Conservation (phyloP, 2,797 vertebrate genomes). For the Sebastes glaucus region DNA sequence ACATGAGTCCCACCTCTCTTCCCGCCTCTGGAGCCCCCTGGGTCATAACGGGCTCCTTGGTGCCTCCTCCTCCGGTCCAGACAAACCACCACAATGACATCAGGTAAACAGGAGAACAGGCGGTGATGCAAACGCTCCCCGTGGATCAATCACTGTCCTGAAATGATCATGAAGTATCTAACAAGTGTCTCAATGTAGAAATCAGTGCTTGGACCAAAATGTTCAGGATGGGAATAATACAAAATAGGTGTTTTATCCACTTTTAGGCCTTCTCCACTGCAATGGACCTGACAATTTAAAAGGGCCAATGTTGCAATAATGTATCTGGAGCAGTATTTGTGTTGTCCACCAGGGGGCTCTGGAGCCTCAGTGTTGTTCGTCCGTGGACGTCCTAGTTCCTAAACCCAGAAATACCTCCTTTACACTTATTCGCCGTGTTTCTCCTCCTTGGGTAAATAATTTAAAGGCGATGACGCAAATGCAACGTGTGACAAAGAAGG, state of each 20-base stretch:
- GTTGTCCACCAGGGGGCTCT: slow-evolving; percentile 45
- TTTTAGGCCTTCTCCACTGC: too few relatives aligned
- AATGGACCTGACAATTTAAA: too few relatives aligned
- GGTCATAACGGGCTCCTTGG: slow-evolving; percentile 66
- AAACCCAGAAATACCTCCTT: neutral
- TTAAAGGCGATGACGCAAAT: neutral
- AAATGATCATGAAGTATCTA: neutral
- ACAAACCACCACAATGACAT: slow-evolving; percentile 45
- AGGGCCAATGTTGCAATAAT: neutral
- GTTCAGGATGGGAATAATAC: too few relatives aligned
- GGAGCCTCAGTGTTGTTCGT: neutral
- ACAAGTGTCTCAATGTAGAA: neutral
- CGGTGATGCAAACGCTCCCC: neutral
- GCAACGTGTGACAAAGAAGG: neutral
- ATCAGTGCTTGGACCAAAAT: too few relatives aligned
- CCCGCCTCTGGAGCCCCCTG: slow-evolving; percentile 74
- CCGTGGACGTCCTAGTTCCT: fast-evolving
- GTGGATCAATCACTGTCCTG: neutral
- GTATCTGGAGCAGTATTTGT: neutral
- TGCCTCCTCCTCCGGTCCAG: slow-evolving; percentile 73
- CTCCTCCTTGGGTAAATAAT: neutral
- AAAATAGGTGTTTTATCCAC: too few relatives aligned
- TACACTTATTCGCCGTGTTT: neutral
- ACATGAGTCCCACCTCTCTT: slow-evolving; percentile 93
- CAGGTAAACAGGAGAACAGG: slow-evolving; percentile 42